Base-by-base conservation (phyloP, 2,888 invertebrate species). In the Tupiocoris notatus region DNA sequence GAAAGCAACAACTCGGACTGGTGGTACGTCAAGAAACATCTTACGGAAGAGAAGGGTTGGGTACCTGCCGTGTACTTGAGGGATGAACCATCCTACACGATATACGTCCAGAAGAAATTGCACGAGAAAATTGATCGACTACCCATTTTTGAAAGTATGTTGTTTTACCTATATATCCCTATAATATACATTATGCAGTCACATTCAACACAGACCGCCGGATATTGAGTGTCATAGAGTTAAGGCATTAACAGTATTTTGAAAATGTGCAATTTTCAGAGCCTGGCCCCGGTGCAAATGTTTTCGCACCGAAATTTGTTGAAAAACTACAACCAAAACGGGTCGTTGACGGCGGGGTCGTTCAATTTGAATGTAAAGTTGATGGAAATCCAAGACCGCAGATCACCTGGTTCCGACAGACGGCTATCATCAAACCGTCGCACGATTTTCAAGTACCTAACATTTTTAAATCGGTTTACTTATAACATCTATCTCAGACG, bases 391-490 rank as follows among this genome's bases (percentile, higher is more conserved):
- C 99, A 3, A 87, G 95, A 81, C 98, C 98, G 24, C 93, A 95
- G 83, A 95, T 99, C 80, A 96, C 96, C 18, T 99, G 99, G 98
- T 96, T 95, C 86, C 88, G 94, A 76, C 95, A 96, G 86, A 95
- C 95, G 0, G 94, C 94, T 21, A 93, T 96, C 76, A 94, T 96
- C 57, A 95, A 95, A 84, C 92, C 92, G 54, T 94, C 95, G 0
- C 90, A 90, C 83, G 95, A 96, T 82, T 95, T 95, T 87, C 93
- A 95, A 83, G 85, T 85, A 79, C n/a, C n/a, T n/a, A n/a, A n/a
- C n/a, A n/a, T n/a, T n/a, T n/a, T n/a, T n/a, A n/a, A n/a, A n/a
- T n/a, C n/a, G n/a, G n/a, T n/a, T n/a, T n/a, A n/a, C n/a, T n/a
- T n/a, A n/a, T n/a, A n/a, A n/a, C n/a, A n/a, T n/a, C n/a, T n/a